Base-by-base conservation (phyloP, 2,797 vertebrate genomes). In the Molossus alvarezi region DNA sequence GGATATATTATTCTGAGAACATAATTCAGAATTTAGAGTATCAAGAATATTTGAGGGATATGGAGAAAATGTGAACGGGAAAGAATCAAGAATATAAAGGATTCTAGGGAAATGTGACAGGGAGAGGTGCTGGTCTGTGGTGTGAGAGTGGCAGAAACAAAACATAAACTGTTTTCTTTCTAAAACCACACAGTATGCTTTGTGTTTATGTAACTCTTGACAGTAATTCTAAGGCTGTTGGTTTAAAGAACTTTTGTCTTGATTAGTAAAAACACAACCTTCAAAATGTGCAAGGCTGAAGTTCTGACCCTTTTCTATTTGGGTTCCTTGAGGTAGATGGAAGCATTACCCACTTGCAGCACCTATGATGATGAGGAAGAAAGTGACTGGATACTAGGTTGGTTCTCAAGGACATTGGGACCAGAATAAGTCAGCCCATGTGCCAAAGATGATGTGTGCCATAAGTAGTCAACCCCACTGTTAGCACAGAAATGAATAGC, bases 31-130 rank as follows among this genome's bases (percentile, higher is more conserved):
- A 67, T 79, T 79, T 18, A 95, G 65, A 71, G 57, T 73, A 37
- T 86, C 76, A 91, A 82, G 48, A 96, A 51, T 81, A 53, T 18
- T 8, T 29, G 23, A 94, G 96, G n/a, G 62, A 75, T 82, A 79
- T 86, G 51, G 33, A 92, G 13, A 95, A 86, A 76, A 80, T 90
- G 15, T 83, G 55, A 53, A 90, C 20, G 48, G 20, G 64, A 51
- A 25, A 62, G n/a, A 88, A 60, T 79, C 41, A 57, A 51, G 41
- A 84, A n/a, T 88, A 62, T 64, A 60, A 83, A 65, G 33, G 8
- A 84, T 94, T 73, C 29, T 73, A n/a, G 60, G 62, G 73, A 91
- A 73, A 79, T 86, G 53, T 45, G 33, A 64, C 64, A 80, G 45
- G 25, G n/a, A 67, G 45, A 37, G 58, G 33, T 83, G 25, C 37